Conservation (phyloP, 1,140 invertebrate genomes). For the Euglossa dilemma region DNA sequence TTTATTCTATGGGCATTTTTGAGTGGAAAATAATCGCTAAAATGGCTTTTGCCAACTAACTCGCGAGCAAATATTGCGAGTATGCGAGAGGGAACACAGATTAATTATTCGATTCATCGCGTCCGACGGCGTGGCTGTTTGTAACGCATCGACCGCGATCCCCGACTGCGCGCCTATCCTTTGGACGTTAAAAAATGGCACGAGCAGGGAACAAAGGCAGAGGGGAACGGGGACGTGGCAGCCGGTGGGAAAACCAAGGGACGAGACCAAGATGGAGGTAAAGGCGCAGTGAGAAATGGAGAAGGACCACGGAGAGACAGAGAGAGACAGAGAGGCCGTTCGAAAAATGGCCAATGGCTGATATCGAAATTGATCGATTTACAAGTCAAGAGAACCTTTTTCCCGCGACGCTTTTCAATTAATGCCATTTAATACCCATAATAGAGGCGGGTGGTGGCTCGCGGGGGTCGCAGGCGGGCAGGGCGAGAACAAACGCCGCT, state of each 20-base stretch:
- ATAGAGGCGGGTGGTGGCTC: neutral
- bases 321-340: constrained; percentile 6
- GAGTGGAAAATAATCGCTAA: constrained; percentile 67
- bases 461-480: neutral
- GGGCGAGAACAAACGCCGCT: neutral
- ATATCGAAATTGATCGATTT: constrained; percentile 53
- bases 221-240: too few species aligned
- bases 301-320: neutral
- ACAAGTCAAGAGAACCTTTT: constrained; percentile 48
- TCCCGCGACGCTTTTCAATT: constrained; percentile 24
- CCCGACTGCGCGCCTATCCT: neutral
- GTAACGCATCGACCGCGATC: constrained; percentile 55
- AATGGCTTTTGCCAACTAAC: constrained; percentile 66
- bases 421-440: constrained; percentile 24
- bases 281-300: neutral
- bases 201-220: neutral
- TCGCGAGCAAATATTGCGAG: constrained; percentile 66
- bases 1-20: constrained; percentile 66
- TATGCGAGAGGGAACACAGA: constrained; percentile 56
- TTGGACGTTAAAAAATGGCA: neutral
- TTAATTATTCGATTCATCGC: constrained; percentile 68
- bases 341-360: neutral
- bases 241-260: too few species aligned
- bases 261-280: neutral
- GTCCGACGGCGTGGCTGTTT: constrained; percentile 63